Evolutionary conservation across 2,113 vertebrate genomes (phyloP).

Genomic region (Etia nguti): DNA sequence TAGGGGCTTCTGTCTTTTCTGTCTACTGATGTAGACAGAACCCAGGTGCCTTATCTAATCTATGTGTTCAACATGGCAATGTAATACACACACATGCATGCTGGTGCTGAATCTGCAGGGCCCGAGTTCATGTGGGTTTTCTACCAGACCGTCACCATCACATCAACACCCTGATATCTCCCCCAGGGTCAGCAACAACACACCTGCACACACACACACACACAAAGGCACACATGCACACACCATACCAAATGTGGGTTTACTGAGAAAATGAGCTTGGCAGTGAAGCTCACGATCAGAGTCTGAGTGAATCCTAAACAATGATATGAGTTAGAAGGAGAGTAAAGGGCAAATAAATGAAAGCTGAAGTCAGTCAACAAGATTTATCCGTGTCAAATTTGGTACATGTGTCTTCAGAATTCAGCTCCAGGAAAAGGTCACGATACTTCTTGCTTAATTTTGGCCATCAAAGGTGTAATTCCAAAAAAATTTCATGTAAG

Average conservation of each 20-base stretch:
- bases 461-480: neutral
- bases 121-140: neutral
- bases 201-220: neutral
- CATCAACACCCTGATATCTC: constrained; percentile 20
- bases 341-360: neutral
- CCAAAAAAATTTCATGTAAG: neutral
- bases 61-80: neutral
- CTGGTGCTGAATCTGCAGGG: neutral
- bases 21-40: neutral
- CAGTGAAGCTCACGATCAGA: neutral
- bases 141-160: neutral
- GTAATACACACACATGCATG: neutral
- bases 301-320: constrained; percentile 34
- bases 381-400: neutral
- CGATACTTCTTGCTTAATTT: fast-evolving
- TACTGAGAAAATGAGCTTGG: constrained; percentile 25
- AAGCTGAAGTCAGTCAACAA: neutral
- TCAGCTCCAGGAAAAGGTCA: neutral
- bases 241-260: constrained; percentile 9
- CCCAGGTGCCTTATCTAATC: constrained; percentile 23
- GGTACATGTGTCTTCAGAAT: neutral
- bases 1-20: neutral
- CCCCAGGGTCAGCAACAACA: neutral
- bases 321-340: neutral
- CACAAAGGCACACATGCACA: neutral